phyloP scores from a whole-genome alignment of 2,113 vertebrate species.

The Myrmophylax atrothorax region DNA sequence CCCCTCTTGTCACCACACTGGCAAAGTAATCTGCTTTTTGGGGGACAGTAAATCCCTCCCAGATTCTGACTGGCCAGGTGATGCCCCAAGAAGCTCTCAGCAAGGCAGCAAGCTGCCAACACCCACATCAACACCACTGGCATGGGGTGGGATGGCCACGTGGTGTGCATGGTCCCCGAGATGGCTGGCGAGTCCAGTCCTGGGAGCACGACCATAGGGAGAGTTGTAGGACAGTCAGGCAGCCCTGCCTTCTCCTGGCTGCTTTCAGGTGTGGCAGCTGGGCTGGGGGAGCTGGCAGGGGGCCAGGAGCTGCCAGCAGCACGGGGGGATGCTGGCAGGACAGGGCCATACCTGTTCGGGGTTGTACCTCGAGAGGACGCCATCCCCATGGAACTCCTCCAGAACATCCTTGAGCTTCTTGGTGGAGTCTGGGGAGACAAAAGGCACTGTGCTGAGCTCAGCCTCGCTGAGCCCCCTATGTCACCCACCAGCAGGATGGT shows the following conservation, averaged over 20 bases:
- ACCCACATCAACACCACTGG: accelerated
- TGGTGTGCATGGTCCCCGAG: accelerated
- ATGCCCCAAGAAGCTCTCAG: background rate
- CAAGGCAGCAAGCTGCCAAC: background rate
- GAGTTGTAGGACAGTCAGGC: no score
- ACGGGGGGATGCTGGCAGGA: background rate
- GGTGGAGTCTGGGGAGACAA: conserved; percentile 85
- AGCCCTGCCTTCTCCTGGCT: background rate
- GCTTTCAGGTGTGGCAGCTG: background rate
- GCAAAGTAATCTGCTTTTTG: background rate
- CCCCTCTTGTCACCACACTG: background rate
- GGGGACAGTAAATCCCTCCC: background rate
- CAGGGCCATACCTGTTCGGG: conserved; percentile 84
- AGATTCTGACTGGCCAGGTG: background rate
- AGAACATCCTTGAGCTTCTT: conserved; percentile 96
- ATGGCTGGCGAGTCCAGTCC: accelerated
- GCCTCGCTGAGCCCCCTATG: background rate
- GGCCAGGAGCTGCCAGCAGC: background rate
- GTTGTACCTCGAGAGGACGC: conserved; percentile 86
- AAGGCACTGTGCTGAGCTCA: background rate
- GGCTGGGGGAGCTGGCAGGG: background rate
- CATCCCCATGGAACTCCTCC: conserved; percentile 88
- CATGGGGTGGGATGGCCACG: accelerated
- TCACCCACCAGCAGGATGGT: background rate
- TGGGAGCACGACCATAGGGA: accelerated